Conservation (phyloP, 2,113 vertebrate genomes). For the Ifrita kowaldi region DNA sequence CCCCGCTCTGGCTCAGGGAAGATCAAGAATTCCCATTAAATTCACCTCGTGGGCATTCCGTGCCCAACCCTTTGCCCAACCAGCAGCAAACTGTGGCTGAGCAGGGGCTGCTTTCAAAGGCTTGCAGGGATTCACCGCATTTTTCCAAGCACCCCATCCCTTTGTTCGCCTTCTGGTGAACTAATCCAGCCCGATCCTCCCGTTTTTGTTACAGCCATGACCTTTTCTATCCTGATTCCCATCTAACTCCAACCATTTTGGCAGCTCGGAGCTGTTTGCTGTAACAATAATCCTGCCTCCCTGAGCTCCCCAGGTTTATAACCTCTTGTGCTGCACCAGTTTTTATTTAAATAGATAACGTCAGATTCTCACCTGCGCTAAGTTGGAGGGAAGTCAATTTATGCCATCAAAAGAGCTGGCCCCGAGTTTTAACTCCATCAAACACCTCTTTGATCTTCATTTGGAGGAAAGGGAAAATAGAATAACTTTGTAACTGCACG, state of each 20-base stretch:
- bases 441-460: constrained; percentile 53
- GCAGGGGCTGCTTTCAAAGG: constrained; percentile 24
- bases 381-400: constrained; percentile 49
- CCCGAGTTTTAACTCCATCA: constrained; percentile 43
- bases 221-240: constrained; percentile 30
- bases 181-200: not conserved
- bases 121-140: not conserved
- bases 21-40: constrained; percentile 31
- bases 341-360: constrained; percentile 46
- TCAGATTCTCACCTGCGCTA: constrained; percentile 50
- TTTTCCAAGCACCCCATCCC: not conserved
- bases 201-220: not conserved
- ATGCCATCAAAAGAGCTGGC: constrained; percentile 63
- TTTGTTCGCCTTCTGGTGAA: constrained; percentile 8
- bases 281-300: not conserved
- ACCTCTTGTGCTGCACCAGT: not conserved
- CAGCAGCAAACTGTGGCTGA: not conserved
- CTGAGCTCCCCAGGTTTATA: not conserved
- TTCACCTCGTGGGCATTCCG: constrained; percentile 15
- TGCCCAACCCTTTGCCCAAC: constrained; percentile 9
- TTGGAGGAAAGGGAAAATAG: constrained; percentile 36
- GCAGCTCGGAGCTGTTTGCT: constrained; percentile 17
- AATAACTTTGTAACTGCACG: not conserved
- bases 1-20: not conserved
- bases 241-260: not conserved